phyloP scores from a whole-genome alignment of 2,888 invertebrate genomes.

The Adelognathus sp. region DNA sequence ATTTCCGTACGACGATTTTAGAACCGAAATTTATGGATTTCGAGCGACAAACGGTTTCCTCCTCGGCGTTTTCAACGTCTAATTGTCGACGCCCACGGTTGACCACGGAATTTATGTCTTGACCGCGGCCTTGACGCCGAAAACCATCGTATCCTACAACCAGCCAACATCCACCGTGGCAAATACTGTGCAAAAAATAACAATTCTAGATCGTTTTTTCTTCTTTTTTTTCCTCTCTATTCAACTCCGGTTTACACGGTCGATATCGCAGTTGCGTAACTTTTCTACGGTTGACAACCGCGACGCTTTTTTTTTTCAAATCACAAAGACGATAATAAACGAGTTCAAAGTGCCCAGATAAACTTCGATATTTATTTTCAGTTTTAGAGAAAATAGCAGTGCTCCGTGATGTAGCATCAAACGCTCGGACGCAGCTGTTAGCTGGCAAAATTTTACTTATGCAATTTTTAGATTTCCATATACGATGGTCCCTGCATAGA shows the following conservation, averaged over 20 bases:
- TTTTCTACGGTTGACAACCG: background rate
- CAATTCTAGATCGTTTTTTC: slow-evolving; percentile 34
- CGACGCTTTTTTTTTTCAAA: slow-evolving; percentile 17
- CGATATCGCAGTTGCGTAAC: slow-evolving; percentile 35
- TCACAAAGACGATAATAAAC: slow-evolving; percentile 4
- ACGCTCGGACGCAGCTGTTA: background rate
- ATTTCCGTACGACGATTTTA: slow-evolving; percentile 72
- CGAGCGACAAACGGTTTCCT: slow-evolving; percentile 60
- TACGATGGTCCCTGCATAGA: background rate
- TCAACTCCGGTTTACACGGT: slow-evolving; percentile 29
- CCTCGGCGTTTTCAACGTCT: slow-evolving; percentile 60
- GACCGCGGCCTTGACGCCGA: slow-evolving; percentile 67
- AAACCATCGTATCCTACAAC: slow-evolving; percentile 29
- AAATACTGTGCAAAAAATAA: slow-evolving; percentile 46
- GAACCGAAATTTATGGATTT: slow-evolving; percentile 72
- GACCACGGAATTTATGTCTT: slow-evolving; percentile 65
- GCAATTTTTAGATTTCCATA: background rate
- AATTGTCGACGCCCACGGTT: slow-evolving; percentile 70
- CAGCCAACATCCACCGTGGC: slow-evolving; percentile 1
- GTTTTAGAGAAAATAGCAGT: background rate
- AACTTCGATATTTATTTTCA: slow-evolving; percentile 1
- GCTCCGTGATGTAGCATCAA: background rate
- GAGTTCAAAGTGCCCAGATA: background rate
- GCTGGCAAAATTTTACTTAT: background rate
- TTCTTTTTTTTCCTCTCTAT: no score